A percentile compares a stretch with the other conserved stretches of the same genome.
Conservation (phyloP, 2,888 invertebrate species). For the Ochlodes sylvanus region DNA sequence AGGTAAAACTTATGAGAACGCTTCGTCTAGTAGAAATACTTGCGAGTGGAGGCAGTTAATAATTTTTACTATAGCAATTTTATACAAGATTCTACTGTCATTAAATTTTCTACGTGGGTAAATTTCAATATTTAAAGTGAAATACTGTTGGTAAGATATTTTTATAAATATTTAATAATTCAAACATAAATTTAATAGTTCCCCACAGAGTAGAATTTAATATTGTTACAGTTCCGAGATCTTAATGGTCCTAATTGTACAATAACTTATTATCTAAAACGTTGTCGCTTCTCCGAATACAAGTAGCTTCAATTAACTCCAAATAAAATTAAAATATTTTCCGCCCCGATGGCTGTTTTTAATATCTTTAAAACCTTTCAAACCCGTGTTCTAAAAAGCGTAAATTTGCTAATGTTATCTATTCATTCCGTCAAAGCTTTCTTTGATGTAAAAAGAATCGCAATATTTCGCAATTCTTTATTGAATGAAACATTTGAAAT, state of each 20-base stretch:
- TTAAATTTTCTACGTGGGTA: neutral
- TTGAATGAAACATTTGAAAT: slow-evolving; percentile 2
- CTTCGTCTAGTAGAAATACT: slow-evolving; percentile 15
- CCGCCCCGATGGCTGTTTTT: neutral
- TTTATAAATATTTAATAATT: too few relatives aligned
- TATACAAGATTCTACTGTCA: neutral
- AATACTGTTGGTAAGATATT: neutral
- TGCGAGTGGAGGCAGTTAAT: neutral
- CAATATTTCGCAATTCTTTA: slow-evolving; percentile 2
- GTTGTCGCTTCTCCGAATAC: neutral
- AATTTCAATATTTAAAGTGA: neutral
- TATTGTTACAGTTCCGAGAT: neutral
- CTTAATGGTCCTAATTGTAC: neutral
- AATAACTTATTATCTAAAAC: neutral
- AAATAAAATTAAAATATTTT: neutral
- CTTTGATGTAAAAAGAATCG: slow-evolving; percentile 11
- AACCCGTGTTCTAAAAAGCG: neutral
- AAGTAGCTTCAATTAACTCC: neutral
- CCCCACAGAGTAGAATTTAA: neutral
- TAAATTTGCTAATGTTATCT: slow-evolving; percentile 3
- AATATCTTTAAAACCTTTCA: neutral
- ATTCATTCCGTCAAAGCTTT: neutral
- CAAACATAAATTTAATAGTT: too few relatives aligned
- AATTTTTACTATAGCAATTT: slow-evolving; percentile 3
- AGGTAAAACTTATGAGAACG: slow-evolving; percentile 15